Evolutionary conservation across 2,888 invertebrate genomes (phyloP), one percentile per base, ranked within the genome.

Genomic region (Conchocele bisecta): DNA sequence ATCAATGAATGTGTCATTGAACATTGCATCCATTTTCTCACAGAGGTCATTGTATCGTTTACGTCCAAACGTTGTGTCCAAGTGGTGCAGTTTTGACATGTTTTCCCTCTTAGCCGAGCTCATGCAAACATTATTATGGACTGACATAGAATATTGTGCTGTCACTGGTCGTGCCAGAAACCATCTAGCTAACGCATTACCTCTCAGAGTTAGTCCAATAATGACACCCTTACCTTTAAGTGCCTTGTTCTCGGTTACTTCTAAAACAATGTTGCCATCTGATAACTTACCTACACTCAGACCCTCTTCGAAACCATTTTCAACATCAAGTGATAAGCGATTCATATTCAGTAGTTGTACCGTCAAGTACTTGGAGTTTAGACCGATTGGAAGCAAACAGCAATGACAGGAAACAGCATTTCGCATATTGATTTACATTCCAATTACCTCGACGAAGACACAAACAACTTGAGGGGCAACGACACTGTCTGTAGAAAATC

Each of bases 161-260:
- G 57, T 28, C 9, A 69, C n/a, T 13, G 63, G 58, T 15, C 63
- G 48, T 15, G 69, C 50, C 9, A 57, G 26, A 37, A 69, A 63
- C 69, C 63, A 63, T 15, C 69, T 31, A 6, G 44, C 57, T n/a
- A 69, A 44, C 15, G 69, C 53, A 58, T 51, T 44, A n/a, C 48
- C 57, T 29, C 33, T 37, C 9, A 33, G 22, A 1, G 53, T 69
- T 5, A 69, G 46, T 6, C 63, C 57, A n/a, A 53, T 63, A 15
- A 69, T 64, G 15, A 44, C 58, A n/a, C 51, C 58, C 28, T 33
- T 22, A 1, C 39, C 28, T 29, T 64, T 63, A 13, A 69, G 26
- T 5, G 31, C 44, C 22, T 69, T 69, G 15, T 63, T 69, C 28
- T 58, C 24, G n/a, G 61, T 60, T 13, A 41, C 56, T 28, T 68